Conservation (phyloP, 2,113 vertebrate genomes). For the Bolborhynchus lineola region DNA sequence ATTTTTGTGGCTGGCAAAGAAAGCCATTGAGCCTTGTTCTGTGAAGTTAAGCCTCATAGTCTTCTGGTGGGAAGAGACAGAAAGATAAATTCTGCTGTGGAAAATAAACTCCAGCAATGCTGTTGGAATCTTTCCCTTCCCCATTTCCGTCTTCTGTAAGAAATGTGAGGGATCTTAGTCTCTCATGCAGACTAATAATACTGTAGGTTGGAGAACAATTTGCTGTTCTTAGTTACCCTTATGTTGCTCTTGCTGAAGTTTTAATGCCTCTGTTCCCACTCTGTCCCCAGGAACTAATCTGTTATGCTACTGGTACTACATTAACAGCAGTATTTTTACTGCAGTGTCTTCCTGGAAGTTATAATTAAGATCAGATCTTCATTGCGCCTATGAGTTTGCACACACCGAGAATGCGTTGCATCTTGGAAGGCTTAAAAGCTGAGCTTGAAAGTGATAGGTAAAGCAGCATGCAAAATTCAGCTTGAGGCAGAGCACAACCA, state of each 20-base stretch:
- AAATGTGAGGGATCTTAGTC: neutral
- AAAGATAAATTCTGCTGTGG: neutral
- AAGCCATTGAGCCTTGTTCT: neutral
- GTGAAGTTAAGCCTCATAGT: neutral
- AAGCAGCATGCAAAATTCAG: neutral
- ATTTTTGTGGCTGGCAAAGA: neutral
- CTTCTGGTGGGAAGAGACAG: neutral
- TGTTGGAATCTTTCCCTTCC: neutral
- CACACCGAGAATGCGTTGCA: neutral
- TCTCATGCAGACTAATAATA: neutral
- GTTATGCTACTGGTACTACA: neutral
- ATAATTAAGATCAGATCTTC: slow-evolving; percentile 2
- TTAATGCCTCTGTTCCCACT: neutral
- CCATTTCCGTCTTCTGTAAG: neutral
- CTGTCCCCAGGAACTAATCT: neutral
- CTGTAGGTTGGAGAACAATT: neutral
- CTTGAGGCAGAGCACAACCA: neutral
- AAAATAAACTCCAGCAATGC: neutral
- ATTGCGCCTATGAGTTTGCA: neutral
- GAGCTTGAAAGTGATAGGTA: neutral
- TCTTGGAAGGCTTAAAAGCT: neutral
- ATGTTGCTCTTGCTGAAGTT: neutral
- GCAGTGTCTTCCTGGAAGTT: neutral
- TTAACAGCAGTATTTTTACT: neutral
- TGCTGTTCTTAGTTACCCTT: slow-evolving; percentile 8